phyloP scores from a whole-genome alignment of 1,140 invertebrate genomes.

The Meloidogyne floridensis region DNA sequence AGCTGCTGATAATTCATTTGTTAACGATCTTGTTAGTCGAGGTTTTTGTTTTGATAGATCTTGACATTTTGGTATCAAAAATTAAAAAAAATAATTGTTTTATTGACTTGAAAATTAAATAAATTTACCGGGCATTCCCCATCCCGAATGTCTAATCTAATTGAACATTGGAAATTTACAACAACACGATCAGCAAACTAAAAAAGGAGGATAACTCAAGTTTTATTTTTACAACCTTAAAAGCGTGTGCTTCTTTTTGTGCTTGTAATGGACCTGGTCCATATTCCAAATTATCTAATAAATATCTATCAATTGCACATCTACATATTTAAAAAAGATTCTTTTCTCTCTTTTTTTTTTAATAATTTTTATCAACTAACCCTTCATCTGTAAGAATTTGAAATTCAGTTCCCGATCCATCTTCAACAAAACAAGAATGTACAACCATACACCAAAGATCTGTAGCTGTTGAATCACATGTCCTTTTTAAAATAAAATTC shows the following conservation, averaged over 20 bases:
- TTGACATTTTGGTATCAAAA: constrained; percentile 56
- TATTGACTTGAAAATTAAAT: neutral
- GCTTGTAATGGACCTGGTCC: constrained; percentile 41
- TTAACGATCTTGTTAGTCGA: constrained; percentile 35
- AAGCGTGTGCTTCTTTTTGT: constrained; percentile 24
- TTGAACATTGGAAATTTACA: constrained; percentile 63
- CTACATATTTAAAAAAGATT: neutral
- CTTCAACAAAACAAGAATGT: constrained; percentile 55
- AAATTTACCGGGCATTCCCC: constrained; percentile 56
- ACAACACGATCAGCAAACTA: constrained; percentile 63
- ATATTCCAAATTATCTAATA: constrained; percentile 62
- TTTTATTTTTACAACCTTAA: constrained; percentile 11
- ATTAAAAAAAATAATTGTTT: constrained; percentile 14
- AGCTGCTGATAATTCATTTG: neutral
- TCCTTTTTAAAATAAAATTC: constrained; percentile 10
- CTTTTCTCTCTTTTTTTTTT: constrained; percentile 15
- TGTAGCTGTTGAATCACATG: constrained; percentile 58
- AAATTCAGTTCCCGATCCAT: constrained; percentile 61
- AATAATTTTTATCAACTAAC: constrained; percentile 12
- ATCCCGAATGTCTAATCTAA: constrained; percentile 59
- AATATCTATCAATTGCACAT: constrained; percentile 60
- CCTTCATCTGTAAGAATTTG: constrained; percentile 58
- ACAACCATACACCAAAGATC: constrained; percentile 64
- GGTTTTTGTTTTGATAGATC: constrained; percentile 56
- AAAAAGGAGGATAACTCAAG: constrained; percentile 45